Evolutionary conservation across 2,797 vertebrate genomes (phyloP).

Genomic region (Crenuchus spilurus): DNA sequence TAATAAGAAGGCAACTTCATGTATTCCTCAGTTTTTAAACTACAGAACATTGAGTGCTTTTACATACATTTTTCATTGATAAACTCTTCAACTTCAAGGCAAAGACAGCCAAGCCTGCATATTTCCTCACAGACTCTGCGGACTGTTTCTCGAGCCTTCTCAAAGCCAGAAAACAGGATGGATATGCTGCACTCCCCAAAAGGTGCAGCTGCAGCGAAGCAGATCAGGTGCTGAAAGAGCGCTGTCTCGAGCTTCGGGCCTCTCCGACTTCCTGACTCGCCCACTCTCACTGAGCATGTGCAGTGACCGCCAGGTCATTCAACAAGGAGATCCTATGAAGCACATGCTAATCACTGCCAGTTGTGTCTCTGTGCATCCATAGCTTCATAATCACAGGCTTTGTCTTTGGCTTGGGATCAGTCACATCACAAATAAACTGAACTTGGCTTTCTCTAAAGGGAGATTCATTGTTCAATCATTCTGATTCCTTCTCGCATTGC

Average conservation of each 20-base stretch:
- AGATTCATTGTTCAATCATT: slow-evolving; percentile 59
- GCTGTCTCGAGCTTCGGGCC: slow-evolving; percentile 58
- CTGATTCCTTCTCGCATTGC: slow-evolving; percentile 48
- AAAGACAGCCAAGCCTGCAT: slow-evolving; percentile 38
- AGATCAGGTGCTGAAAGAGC: slow-evolving; percentile 80
- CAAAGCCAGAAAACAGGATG: slow-evolving; percentile 57
- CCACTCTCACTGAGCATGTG: slow-evolving; percentile 21
- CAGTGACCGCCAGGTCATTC: slow-evolving; percentile 54
- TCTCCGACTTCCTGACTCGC: slow-evolving; percentile 64
- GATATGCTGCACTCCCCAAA: slow-evolving; percentile 70
- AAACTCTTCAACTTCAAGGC: neutral
- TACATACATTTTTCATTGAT: slow-evolving; percentile 34
- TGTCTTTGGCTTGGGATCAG: slow-evolving; percentile 63
- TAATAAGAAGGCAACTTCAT: too few species aligned
- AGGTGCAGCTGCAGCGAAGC: slow-evolving; percentile 75
- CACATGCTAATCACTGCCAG: slow-evolving; percentile 77
- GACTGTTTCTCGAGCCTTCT: slow-evolving; percentile 62
- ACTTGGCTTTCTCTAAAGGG: slow-evolving; percentile 22
- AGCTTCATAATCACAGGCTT: slow-evolving; percentile 70
- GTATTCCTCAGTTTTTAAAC: too few species aligned
- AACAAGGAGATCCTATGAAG: slow-evolving; percentile 45
- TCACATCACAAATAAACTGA: slow-evolving; percentile 45
- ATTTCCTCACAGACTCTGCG: slow-evolving; percentile 53
- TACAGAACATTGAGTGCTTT: too few species aligned
- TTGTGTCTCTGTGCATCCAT: slow-evolving; percentile 64